Evolutionary conservation across 2,797 vertebrate genomes (phyloP), one percentile per base, ranked within the genome.

Genomic region (Mallotus villosus): DNA sequence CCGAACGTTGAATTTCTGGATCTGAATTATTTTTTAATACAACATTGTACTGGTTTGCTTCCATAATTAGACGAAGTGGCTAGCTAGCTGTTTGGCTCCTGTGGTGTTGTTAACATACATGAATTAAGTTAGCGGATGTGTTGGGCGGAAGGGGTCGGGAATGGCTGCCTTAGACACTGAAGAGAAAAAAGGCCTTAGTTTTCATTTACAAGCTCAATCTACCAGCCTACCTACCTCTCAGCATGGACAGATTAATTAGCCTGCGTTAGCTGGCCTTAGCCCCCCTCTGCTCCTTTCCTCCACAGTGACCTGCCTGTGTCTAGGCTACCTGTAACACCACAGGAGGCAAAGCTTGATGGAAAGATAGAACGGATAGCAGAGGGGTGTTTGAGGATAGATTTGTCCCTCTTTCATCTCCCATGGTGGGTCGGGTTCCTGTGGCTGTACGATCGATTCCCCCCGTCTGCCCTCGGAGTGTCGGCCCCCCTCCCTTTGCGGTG

Each of bases 401-500:
- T 64, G 73, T 64, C 57, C 49, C 60, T 55, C 51, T 81, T 72
- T 78, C 76, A 72, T 80, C 75, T 70, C 14, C 24, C 22, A 7
- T 22, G 41, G 63, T 5, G 34, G 29, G 19, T 27, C 19, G 67
- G 74, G 57, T 73, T 53, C 29, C 27, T 72, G 29, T 58, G 68
- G 32, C 63, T 74, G 71, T 72, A 32, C 80, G 80, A 87, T 83
- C 69, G 17, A 80, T 83, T 72, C 67, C 49, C 70, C 73, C 67
- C 72, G 59, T 60, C 71, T 71, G 68, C 68, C 73, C 68, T 77
- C 70, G 68, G 61, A 81, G 63, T 73, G 65, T 78, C 71, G 49
- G 21, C 64, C 70, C 58, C 16, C 0, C 76, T 76, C 72, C 41
- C 55, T 53, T 63, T 51, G 61, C 46, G 70, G 71, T 21, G 51